Evolutionary conservation across 1,140 invertebrate genomes (phyloP), one percentile per base, ranked within the genome.

Genomic region (Aphis gossypii): DNA sequence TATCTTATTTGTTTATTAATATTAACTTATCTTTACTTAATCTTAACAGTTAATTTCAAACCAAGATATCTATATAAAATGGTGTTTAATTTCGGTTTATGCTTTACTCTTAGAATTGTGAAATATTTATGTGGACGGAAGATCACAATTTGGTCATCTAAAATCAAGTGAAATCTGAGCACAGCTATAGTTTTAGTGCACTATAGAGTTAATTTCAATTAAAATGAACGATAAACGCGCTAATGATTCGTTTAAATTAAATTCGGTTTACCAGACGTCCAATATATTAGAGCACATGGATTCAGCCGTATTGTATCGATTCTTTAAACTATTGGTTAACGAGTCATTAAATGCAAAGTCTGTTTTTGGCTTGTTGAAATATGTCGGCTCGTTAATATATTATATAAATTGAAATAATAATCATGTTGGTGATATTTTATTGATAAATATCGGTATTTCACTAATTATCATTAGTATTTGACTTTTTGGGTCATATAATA

Each of bases 231-330:
- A 46, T 46, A 48, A 87, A 48, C 44, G 41, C 25, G 44, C 84
- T 87, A 87, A 87, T 87, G 84, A 46, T 87, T 87, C 84, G 44
- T 87, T 87, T 48, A 87, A 48, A 87, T 87, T 46, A n/a, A 87
- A 87, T 46, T 87, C 44, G 30, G 44, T 87, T 87, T 46, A 87
- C 11, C 44, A 30, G 48, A 20, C 44, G 38, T 84, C 11, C 25
- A 35, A 48, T n/a, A 48, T n/a, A 46, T 7, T n/a, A 20, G 30
- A 44, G 14, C 6, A 46, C 44, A 4, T 6, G 4, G 5, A 30
- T 6, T 25, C 0, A 5, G 25, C 44, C 11, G 8, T 86, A 11
- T 5, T 21, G 48, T 88, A 88, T 51, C 35, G 46, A 88, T 88
- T 88, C 86, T 51, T 35, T 88, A 35, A 51, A 35, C 86, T 88